Evolutionary conservation across 2,888 invertebrate genomes (phyloP).

Genomic region (Calameuta idolon): DNA sequence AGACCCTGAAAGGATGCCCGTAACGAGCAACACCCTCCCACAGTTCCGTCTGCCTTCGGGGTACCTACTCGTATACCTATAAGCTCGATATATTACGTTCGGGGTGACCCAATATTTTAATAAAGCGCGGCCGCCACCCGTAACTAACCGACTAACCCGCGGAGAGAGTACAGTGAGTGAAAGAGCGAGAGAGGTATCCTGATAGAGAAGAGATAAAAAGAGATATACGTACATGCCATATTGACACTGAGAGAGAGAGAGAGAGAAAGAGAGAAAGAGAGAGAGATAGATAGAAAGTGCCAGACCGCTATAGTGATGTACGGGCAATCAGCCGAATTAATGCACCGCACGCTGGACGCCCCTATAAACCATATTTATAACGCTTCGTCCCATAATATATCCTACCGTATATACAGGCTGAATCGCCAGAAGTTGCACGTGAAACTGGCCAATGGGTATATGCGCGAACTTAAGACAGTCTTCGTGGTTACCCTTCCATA

Average conservation of each 20-base stretch:
- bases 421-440: background rate
- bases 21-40: slow-evolving; percentile 52
- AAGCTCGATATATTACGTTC: slow-evolving; percentile 41
- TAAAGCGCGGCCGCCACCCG: slow-evolving; percentile 55
- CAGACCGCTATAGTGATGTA: slow-evolving; percentile 55
- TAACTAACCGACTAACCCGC: slow-evolving; percentile 56
- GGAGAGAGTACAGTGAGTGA: slow-evolving; percentile 28
- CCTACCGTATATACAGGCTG: slow-evolving; percentile 30
- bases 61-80: slow-evolving; percentile 19
- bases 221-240: slow-evolving; percentile 12
- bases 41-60: slow-evolving; percentile 38
- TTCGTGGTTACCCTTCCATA: background rate
- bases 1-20: slow-evolving; percentile 55
- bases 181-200: slow-evolving; percentile 25
- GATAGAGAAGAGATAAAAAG: slow-evolving; percentile 21
- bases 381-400: slow-evolving; percentile 44
- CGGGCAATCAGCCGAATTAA: slow-evolving; percentile 65
- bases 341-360: slow-evolving; percentile 56
- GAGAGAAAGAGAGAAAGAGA: slow-evolving; percentile 14
- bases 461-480: background rate
- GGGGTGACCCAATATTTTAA: slow-evolving; percentile 63
- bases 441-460: background rate
- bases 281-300: slow-evolving; percentile 9
- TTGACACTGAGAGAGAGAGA: slow-evolving; percentile 20
- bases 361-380: slow-evolving; percentile 63